Base-by-base conservation (phyloP, 2,888 invertebrate species). In the Therioaphis trifolii region DNA sequence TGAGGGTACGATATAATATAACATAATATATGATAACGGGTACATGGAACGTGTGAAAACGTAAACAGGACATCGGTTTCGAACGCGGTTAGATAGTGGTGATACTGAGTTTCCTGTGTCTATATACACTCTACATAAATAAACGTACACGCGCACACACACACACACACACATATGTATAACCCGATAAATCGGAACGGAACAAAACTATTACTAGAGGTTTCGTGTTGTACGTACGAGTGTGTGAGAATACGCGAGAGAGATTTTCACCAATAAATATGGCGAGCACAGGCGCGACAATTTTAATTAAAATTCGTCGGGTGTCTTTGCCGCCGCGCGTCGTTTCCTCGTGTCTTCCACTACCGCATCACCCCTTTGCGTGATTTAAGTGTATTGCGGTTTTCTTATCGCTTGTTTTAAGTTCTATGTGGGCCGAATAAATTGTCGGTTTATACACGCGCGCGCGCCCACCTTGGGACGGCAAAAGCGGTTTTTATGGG, bases 241-340 rank as follows among this genome's bases (percentile, higher is more conserved):
- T 72, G 55, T 24, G 24, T 14, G 43, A 7, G 43, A 7, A 4
- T 46, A n/a, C n/a, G 71, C 3, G 46, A 15, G 63, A 69, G 79
- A 69, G 69, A 52, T 69, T 79, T 69, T 68, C 55, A 49, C 80
- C 72, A 72, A 80, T 80, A 80, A 80, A 80, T 80, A 80, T 72
- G 72, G 80, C 71, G 58, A 58, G 58, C 72, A 74, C 80, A 63
- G 72, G 80, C 80, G 80, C 58, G 80, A 82, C 82, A 82, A 82
- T 82, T 82, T 82, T 82, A 82, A 82, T 82, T 82, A 82, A 82
- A 82, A 82, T 82, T 82, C 82, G 72, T 74, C 74, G 72, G 63
- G 82, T 66, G 74, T 74, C 63, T 63, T 80, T 74, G 63, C 71
- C 68, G 18, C 68, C 55, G n/a, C n/a, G n/a, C n/a, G 43, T 46